These are phyloP conservation scores for Podarcis muralis DNA, from an alignment of 2,113 vertebrate species.

Conservation along the genomic window DNA sequence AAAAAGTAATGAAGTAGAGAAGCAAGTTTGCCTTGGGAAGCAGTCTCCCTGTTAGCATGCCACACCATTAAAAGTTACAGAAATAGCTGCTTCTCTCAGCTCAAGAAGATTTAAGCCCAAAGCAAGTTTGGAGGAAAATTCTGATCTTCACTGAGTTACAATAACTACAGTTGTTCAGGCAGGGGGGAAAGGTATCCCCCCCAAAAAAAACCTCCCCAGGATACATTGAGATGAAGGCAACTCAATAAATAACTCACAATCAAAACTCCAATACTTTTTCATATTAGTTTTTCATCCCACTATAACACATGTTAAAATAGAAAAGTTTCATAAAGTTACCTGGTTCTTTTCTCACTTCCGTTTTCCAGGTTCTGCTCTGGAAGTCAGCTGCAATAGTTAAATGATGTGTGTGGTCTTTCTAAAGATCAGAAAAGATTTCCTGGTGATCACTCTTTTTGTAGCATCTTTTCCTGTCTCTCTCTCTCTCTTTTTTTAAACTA, in stretches of 20 bases:
- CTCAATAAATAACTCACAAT: constrained; percentile 43
- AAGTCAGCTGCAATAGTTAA: constrained; percentile 64
- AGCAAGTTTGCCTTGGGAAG: background rate
- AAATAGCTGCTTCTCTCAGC: constrained; percentile 25
- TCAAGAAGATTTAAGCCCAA: constrained; percentile 39
- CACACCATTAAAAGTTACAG: constrained; percentile 18
- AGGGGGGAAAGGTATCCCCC: too few relatives aligned
- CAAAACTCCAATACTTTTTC: constrained; percentile 34
- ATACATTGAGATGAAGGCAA: constrained; percentile 52
- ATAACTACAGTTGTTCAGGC: background rate
- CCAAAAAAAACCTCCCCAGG: background rate
- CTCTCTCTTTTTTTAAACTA: constrained; percentile 43
- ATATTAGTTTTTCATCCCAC: constrained; percentile 20
- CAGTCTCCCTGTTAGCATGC: background rate
- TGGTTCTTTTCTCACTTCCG: constrained; percentile 65
- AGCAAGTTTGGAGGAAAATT: background rate
- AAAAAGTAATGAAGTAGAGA: background rate
- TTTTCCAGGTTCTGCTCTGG: constrained; percentile 53
- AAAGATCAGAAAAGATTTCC: constrained; percentile 68
- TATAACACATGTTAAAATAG: constrained; percentile 63
- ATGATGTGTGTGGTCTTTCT: constrained; percentile 66
- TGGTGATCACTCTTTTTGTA: constrained; percentile 74
- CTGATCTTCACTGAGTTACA: background rate
- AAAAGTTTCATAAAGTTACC: constrained; percentile 77
- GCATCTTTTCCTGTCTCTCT: constrained; percentile 72